phyloP scores from a whole-genome alignment of 2,113 vertebrate genomes.

The Oxyruncus cristatus region DNA sequence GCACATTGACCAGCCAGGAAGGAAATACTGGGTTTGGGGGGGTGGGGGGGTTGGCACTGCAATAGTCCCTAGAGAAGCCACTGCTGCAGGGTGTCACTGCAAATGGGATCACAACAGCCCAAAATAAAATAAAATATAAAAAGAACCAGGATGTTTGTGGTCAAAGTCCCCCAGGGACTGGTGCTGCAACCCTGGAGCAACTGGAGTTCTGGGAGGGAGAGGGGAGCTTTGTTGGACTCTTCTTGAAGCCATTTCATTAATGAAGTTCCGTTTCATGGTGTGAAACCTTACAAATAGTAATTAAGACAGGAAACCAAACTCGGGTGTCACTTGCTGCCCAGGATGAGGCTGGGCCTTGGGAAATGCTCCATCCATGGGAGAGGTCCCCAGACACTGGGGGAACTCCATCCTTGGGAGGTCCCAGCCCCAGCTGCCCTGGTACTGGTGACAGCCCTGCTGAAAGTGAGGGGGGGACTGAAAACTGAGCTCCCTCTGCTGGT shows the following conservation, averaged over 20 bases:
- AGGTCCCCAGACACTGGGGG: neutral
- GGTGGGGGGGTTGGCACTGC: neutral
- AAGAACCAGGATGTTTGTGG: neutral
- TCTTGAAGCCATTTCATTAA: neutral
- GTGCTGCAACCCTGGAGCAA: neutral
- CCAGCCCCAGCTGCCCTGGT: neutral
- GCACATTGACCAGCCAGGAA: neutral
- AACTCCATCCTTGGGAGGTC: neutral
- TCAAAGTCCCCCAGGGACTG: neutral
- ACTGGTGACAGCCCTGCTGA: neutral
- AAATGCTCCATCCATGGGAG: neutral
- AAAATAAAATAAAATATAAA: neutral
- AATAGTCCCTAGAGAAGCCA: neutral
- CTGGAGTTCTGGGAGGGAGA: neutral
- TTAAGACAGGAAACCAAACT: neutral
- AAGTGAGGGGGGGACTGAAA: neutral
- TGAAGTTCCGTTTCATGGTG: neutral
- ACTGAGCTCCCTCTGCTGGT: neutral
- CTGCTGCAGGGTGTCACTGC: neutral
- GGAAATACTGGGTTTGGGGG: neutral
- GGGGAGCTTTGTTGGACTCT: neutral
- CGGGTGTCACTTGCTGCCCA: neutral
- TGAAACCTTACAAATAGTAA: neutral
- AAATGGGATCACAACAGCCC: neutral
- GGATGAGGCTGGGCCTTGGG: neutral